phyloP scores from a whole-genome alignment of 2,888 invertebrate genomes.

The Agrilus mali region DNA sequence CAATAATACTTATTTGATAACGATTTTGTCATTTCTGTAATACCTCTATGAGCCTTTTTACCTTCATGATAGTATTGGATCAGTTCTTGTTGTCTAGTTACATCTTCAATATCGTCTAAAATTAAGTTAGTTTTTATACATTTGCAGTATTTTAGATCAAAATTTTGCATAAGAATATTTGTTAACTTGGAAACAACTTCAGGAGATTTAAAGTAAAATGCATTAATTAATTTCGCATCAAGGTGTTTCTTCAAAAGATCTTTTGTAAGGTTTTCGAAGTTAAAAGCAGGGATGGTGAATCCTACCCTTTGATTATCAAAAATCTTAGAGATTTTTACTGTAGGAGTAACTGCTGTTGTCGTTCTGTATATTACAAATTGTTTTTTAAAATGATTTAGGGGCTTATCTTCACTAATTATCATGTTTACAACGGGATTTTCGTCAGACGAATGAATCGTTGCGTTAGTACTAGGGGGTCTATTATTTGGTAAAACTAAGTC shows the following conservation, averaged over 20 bases:
- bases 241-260: conserved; percentile 6
- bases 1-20: conserved; percentile 7
- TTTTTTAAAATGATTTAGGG: no score
- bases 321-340: not conserved
- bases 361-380: no score
- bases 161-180: conserved; percentile 2
- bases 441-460: not conserved
- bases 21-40: conserved; percentile 2
- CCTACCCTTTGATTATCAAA: not conserved
- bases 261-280: conserved; percentile 3
- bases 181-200: not conserved
- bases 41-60: conserved; percentile 9
- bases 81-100: conserved; percentile 1
- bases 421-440: not conserved
- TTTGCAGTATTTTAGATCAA: conserved; percentile 2
- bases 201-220: conserved; percentile 4
- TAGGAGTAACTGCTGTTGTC: no score
- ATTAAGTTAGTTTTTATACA: conserved; percentile 1
- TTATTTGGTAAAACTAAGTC: not conserved
- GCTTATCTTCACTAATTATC: no score
- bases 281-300: not conserved
- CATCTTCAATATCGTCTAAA: conserved; percentile 3
- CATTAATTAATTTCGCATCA: conserved; percentile 5
- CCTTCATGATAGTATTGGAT: conserved; percentile 8
- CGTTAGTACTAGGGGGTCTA: not conserved